These are phyloP conservation scores for Pardosa pseudoannulata DNA, from an alignment of 2,888 invertebrate species.

Conservation along the genomic window DNA sequence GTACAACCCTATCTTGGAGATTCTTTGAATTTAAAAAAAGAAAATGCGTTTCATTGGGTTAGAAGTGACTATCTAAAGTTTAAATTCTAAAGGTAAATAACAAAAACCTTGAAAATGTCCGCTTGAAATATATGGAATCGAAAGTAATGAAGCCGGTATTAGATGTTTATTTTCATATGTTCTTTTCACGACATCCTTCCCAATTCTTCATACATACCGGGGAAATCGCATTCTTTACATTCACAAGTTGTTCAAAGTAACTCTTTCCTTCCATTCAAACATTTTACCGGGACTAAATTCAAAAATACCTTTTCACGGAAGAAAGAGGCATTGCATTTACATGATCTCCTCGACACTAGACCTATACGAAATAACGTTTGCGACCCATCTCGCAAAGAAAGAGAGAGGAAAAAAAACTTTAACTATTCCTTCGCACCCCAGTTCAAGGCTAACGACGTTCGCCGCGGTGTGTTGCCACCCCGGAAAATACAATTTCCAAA, in stretches of 20 bases:
- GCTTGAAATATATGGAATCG: not conserved
- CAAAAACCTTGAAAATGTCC: too few species aligned
- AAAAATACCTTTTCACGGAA: not conserved
- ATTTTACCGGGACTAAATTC: not conserved
- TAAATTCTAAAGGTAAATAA: too few species aligned
- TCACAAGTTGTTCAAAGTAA: not conserved
- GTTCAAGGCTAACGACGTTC: conserved; percentile 42
- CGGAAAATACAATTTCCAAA: conserved; percentile 49
- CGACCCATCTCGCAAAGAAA: not conserved
- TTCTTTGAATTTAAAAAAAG: too few species aligned
- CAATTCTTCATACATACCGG: not conserved
- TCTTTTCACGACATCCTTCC: not conserved
- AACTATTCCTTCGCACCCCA: not conserved
- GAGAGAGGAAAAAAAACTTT: not conserved
- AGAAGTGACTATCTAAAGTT: too few species aligned
- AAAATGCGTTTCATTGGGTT: too few species aligned
- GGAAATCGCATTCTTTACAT: not conserved
- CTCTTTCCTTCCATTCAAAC: not conserved
- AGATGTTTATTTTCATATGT: not conserved
- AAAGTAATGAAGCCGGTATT: not conserved
- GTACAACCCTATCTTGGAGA: too few species aligned
- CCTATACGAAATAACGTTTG: not conserved
- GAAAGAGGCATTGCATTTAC: not conserved
- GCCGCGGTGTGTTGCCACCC: conserved; percentile 30
- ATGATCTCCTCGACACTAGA: not conserved